Conservation (phyloP, 1,140 invertebrate genomes). For the Drosophila nannoptera region DNA sequence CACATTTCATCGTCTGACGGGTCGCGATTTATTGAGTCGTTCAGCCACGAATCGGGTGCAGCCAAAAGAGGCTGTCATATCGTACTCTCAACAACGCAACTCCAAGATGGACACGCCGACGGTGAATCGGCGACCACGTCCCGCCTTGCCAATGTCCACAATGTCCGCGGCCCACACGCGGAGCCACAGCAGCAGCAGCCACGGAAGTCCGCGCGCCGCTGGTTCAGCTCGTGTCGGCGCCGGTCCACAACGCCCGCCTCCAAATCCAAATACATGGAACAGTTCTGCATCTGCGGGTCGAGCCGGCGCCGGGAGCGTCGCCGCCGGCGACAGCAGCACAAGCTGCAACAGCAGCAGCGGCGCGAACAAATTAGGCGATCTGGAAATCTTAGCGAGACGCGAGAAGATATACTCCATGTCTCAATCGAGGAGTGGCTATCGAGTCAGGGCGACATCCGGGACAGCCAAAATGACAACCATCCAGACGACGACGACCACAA, state of each 20-base stretch:
- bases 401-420: conserved; percentile 79
- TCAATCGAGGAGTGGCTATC: conserved; percentile 79
- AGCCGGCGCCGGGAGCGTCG: conserved; percentile 61
- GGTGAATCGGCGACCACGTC: conserved; percentile 77
- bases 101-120: conserved; percentile 79
- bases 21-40: conserved; percentile 79
- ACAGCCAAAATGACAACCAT: conserved; percentile 44
- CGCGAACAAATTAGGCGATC: conserved; percentile 79
- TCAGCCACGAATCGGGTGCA: conserved; percentile 77
- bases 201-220: conserved; percentile 62
- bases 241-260: conserved; percentile 56
- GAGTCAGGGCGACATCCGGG: conserved; percentile 68
- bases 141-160: conserved; percentile 32
- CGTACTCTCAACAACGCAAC: conserved; percentile 79
- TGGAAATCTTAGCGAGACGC: conserved; percentile 79
- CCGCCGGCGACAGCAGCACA: conserved; percentile 60
- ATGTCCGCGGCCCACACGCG: conserved; percentile 15
- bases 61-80: conserved; percentile 79
- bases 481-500: conserved; percentile 27
- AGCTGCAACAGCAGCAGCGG: conserved; percentile 68
- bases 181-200: conserved; percentile 65
- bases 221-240: conserved; percentile 67
- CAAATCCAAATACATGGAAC: conserved; percentile 77
- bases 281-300: conserved; percentile 77
- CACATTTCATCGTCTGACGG: conserved; percentile 79